Conservation (phyloP, 2,797 vertebrate species). For the Paratrypauchen microcephalus region DNA sequence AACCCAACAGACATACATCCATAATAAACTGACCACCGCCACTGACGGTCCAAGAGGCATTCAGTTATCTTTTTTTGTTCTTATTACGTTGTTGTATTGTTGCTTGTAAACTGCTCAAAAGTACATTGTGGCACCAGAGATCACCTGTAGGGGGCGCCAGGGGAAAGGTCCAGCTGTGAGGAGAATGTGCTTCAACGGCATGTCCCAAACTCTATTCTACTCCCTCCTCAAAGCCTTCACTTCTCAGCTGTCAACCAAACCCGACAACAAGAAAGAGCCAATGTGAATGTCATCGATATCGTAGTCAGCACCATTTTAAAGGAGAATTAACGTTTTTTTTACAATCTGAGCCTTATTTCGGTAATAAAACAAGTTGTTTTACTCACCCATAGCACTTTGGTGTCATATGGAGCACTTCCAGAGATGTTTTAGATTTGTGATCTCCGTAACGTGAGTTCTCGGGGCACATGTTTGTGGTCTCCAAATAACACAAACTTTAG, state of each 20-base stretch:
- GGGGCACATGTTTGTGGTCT: no score
- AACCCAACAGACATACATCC: constrained; percentile 18
- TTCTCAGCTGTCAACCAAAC: background rate
- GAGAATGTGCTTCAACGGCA: constrained; percentile 22
- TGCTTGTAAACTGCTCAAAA: constrained; percentile 72
- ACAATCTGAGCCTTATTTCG: no score
- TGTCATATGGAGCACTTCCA: no score
- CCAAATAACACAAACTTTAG: no score
- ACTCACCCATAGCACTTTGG: no score
- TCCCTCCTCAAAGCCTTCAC: background rate
- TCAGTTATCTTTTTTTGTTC: constrained; percentile 29
- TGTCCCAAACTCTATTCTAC: background rate
- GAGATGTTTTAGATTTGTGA: no score
- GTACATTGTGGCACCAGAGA: constrained; percentile 49
- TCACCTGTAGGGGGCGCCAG: constrained; percentile 18
- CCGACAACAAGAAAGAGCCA: background rate
- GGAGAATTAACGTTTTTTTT: no score
- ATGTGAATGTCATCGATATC: no score
- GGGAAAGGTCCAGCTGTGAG: constrained; percentile 45
- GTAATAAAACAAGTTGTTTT: no score
- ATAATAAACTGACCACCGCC: no score
- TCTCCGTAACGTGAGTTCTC: no score
- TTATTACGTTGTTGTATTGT: constrained; percentile 37
- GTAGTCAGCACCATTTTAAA: no score
- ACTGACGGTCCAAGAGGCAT: constrained; percentile 25